Percentiles rank a stretch among this genome's conserved stretches.
Conservation (phyloP, 92 coral and sea anemone genomes). For the Muricea muricata region DNA sequence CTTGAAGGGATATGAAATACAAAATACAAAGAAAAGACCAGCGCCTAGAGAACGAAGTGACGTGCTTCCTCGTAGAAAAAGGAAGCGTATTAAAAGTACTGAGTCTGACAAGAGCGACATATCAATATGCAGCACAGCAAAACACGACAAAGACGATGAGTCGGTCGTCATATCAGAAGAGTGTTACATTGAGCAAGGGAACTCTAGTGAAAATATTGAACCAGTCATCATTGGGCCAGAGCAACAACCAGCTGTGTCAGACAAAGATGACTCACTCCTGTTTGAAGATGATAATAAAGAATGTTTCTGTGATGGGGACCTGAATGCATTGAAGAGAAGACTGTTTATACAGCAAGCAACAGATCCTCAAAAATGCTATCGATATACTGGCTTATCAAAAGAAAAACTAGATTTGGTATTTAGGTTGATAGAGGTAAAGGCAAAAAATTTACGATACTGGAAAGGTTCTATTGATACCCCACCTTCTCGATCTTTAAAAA, state of each 20-base stretch:
- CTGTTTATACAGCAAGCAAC: slow-evolving; percentile 64
- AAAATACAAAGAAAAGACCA: too few relatives aligned
- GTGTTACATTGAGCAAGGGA: too few relatives aligned
- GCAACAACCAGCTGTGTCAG: too few relatives aligned
- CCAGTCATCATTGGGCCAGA: too few relatives aligned
- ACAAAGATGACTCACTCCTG: too few relatives aligned
- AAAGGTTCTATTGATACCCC: slow-evolving; percentile 63
- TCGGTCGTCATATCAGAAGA: too few relatives aligned
- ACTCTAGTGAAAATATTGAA: too few relatives aligned
- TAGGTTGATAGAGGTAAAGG: slow-evolving; percentile 49
- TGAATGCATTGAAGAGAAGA: slow-evolving; percentile 47
- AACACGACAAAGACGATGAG: too few relatives aligned
- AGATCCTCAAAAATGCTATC: slow-evolving; percentile 56
- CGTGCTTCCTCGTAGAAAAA: not conserved
- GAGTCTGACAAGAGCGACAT: too few relatives aligned
- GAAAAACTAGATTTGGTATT: slow-evolving; percentile 53
- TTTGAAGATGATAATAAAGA: slow-evolving; percentile 19
- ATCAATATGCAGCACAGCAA: too few relatives aligned
- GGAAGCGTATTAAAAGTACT: too few relatives aligned
- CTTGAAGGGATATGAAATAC: not conserved
- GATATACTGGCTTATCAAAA: slow-evolving; percentile 50
- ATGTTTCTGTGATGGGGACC: slow-evolving; percentile 45
- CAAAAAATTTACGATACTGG: slow-evolving; percentile 53
- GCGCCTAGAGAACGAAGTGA: not conserved
- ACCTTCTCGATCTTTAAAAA: slow-evolving; percentile 21